Percentiles rank a stretch among this genome's conserved stretches.
phyloP scores from a whole-genome alignment of 2,113 vertebrate genomes.

The Salvelinus namaycush region DNA sequence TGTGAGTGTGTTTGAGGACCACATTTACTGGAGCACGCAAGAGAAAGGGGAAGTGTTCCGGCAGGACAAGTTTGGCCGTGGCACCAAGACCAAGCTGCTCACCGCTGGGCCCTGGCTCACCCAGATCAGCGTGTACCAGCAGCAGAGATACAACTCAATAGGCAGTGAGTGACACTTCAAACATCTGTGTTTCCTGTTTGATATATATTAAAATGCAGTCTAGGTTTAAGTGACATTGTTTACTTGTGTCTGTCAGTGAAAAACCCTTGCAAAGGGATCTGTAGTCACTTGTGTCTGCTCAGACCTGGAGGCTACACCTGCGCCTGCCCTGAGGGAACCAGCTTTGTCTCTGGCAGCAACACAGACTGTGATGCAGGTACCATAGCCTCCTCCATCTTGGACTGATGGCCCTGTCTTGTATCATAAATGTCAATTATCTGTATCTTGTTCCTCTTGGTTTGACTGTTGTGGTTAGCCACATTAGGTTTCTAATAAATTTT shows the following conservation, averaged over 20 bases:
- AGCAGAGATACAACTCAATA: conserved; percentile 71
- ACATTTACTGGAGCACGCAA: conserved; percentile 72
- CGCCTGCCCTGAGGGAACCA: conserved; percentile 70
- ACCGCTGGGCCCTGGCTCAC: conserved; percentile 71
- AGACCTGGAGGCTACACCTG: conserved; percentile 68
- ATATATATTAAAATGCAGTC: background rate
- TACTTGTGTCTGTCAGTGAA: conserved; percentile 50
- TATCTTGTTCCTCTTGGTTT: too few relatives aligned
- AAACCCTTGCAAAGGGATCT: conserved; percentile 70
- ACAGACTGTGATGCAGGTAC: conserved; percentile 69
- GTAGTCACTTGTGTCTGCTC: conserved; percentile 72
- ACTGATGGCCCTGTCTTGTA: background rate
- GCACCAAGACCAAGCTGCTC: conserved; percentile 63
- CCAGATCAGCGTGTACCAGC: conserved; percentile 69
- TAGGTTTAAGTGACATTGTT: background rate
- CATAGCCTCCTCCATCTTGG: background rate
- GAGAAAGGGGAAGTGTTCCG: conserved; percentile 72
- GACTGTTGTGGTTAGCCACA: too few relatives aligned
- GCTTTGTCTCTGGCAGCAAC: conserved; percentile 57
- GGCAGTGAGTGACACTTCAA: conserved; percentile 47
- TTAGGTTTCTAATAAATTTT: too few relatives aligned
- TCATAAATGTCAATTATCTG: background rate
- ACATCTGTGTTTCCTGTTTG: background rate
- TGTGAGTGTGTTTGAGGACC: conserved; percentile 70
- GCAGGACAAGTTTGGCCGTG: conserved; percentile 70